These are phyloP conservation scores for Anser cygnoides DNA, from an alignment of 2,113 vertebrate genomes.

Conservation along the genomic window DNA sequence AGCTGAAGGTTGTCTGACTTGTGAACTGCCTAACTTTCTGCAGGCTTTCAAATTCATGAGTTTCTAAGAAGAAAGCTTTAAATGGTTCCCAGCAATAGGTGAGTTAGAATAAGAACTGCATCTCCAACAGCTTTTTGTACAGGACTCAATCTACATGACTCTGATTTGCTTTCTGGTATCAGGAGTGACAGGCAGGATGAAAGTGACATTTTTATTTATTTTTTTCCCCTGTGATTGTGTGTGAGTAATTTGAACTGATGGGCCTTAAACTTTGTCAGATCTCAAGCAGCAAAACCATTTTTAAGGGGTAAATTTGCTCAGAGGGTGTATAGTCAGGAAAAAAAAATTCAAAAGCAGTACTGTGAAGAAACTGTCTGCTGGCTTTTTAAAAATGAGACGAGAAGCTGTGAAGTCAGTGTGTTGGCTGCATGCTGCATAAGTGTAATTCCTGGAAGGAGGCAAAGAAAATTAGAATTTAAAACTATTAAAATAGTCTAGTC, in stretches of 20 bases:
- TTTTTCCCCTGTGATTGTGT: not conserved
- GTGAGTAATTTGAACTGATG: not conserved
- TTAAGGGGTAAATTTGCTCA: not conserved
- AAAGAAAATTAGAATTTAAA: not conserved
- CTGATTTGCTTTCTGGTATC: not conserved
- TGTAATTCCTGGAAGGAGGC: not conserved
- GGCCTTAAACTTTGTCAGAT: not conserved
- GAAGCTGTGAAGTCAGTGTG: not conserved
- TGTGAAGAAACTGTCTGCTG: not conserved
- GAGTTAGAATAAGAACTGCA: not conserved
- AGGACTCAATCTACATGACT: not conserved
- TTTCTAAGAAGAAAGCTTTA: constrained; percentile 26
- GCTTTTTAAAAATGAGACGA: not conserved
- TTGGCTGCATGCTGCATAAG: not conserved
- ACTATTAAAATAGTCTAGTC: not conserved
- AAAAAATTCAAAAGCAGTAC: not conserved
- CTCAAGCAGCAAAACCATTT: not conserved
- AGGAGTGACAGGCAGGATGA: not conserved
- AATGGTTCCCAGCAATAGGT: not conserved
- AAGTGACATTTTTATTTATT: not conserved
- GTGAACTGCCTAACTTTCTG: not conserved
- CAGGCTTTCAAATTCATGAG: constrained; percentile 11
- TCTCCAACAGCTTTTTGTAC: not conserved
- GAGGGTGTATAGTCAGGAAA: not conserved
- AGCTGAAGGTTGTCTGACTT: constrained; percentile 19